These are phyloP conservation scores for Aegithalos caudatus DNA, from an alignment of 2,113 vertebrate species.

Conservation along the genomic window DNA sequence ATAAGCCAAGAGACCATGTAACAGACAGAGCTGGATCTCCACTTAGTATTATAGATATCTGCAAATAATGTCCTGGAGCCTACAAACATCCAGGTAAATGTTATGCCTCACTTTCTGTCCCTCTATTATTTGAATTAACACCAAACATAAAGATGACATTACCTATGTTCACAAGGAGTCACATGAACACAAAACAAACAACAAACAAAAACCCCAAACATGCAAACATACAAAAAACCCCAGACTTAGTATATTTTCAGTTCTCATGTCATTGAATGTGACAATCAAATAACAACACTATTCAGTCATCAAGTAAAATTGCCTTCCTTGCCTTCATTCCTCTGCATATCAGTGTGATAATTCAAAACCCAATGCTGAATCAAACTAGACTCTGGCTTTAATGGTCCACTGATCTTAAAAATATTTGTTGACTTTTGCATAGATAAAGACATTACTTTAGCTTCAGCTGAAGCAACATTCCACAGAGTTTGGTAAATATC, in stretches of 20 bases:
- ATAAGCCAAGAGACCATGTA: not conserved
- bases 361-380: not conserved
- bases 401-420: not conserved
- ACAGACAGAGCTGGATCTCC: not conserved
- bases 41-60: not conserved
- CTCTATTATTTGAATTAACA: not conserved
- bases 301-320: not conserved
- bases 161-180: not conserved
- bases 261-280: not conserved
- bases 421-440: not conserved
- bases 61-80: not conserved
- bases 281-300: not conserved
- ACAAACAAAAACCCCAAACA: not conserved
- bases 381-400: not conserved
- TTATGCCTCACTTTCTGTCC: not conserved
- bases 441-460: not conserved
- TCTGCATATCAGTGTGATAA: not conserved
- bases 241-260: not conserved
- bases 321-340: not conserved
- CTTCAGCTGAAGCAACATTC: not conserved
- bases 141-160: not conserved
- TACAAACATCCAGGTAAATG: not conserved
- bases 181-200: not conserved
- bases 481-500: not conserved
- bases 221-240: not conserved